Base-by-base conservation (phyloP, 1,140 invertebrate species). In the Monomorium pharaonis region DNA sequence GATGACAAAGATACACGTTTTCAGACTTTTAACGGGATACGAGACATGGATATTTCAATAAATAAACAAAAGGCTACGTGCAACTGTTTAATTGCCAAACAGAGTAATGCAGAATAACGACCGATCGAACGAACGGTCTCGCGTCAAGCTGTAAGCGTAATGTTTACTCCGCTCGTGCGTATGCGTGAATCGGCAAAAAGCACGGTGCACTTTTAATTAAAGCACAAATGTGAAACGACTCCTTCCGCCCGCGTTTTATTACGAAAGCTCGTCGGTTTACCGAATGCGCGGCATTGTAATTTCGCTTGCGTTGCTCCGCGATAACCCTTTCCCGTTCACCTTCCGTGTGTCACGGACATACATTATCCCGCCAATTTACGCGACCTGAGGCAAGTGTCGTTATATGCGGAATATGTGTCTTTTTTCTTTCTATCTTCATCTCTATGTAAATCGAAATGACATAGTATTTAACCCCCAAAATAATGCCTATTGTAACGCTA, bases 221-320 rank as follows among this genome's bases (percentile, higher is more conserved):
- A 81, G 51, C 65, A 51, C 65, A 72, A 81, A 81, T 60, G 51
- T 42, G 12, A 72, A 72, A 72, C 65, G 54, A 37, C 18, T 81
- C 24, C 37, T 70, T 81, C 56, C 12, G 63, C 78, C 7, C 47
- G 33, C 18, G 24, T 81, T 81, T 81, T 81, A 56, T 72, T 72
- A 72, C 21, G 63, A 9, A 21, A 14, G 33, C 37, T 56, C 65
- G 51, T 69, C 21, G 56, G 30, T 56, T 81, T 81, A 69, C 78
- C 78, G 37, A 81, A 81, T 58, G 78, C 67, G 44, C 60, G n/a
- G 27, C n/a, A n/a, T 72, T 81, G 65, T 81, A 81, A 81, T 81
- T 81, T 81, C 51, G 49, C 65, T 81, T 81, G 65, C 78, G 49
- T 72, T 44, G 65, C 78, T 42, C 24, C 37, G 27, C 24, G 78